These are phyloP conservation scores for Drosophila subobscura DNA, from an alignment of 1,140 invertebrate species.

Conservation along the genomic window DNA sequence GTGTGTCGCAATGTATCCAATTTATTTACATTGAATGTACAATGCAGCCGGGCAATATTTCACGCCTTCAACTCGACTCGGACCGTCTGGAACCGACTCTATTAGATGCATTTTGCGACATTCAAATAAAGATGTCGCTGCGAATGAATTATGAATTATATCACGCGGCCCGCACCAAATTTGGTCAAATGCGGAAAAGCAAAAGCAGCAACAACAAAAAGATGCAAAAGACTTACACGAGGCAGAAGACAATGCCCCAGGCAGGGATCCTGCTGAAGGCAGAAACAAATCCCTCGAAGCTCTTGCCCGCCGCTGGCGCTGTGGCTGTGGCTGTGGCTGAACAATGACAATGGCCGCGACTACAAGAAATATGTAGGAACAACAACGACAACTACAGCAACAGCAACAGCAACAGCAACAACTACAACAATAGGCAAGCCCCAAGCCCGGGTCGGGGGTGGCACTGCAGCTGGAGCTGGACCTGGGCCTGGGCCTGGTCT, in stretches of 20 bases:
- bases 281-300: too few relatives aligned
- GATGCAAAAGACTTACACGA: conserved; percentile 36
- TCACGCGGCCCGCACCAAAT: conserved; percentile 74
- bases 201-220: conserved; percentile 1
- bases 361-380: conserved; percentile 52
- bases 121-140: conserved; percentile 77
- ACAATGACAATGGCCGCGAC: conserved; percentile 69
- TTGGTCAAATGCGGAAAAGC: conserved; percentile 60
- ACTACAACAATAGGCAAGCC: neutral
- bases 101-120: conserved; percentile 52
- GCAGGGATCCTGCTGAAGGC: conserved; percentile 38
- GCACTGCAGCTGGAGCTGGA: neutral
- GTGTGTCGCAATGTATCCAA: conserved; percentile 6
- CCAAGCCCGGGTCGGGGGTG: conserved; percentile 29
- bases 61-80: conserved; percentile 28
- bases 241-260: conserved; percentile 59
- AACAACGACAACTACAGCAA: conserved; percentile 26
- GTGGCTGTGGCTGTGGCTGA: conserved; percentile 32
- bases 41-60: conserved; percentile 33
- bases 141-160: conserved; percentile 82
- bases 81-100: conserved; percentile 26
- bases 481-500: neutral
- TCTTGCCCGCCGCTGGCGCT: conserved; percentile 10
- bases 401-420: conserved; percentile 18
- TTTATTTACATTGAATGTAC: conserved; percentile 39